Percentiles rank a stretch among this genome's conserved stretches.
These are phyloP conservation scores for Chamaea fasciata DNA, from an alignment of 2,113 vertebrate genomes.

Conservation along the genomic window DNA sequence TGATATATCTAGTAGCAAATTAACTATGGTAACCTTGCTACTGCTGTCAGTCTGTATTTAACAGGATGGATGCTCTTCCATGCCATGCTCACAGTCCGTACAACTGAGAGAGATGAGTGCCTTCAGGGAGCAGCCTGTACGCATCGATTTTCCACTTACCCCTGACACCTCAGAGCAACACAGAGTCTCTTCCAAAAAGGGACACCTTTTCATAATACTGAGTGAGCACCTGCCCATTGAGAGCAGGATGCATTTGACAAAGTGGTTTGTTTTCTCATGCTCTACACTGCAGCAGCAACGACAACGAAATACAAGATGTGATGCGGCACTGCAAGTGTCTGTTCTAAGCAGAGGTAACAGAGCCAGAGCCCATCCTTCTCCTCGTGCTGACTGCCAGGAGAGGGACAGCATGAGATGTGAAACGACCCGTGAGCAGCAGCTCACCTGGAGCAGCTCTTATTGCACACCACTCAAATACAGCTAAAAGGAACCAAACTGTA, in stretches of 20 bases:
- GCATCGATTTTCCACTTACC: background rate
- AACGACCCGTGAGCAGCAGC: fast-evolving
- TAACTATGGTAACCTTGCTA: background rate
- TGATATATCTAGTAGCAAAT: background rate
- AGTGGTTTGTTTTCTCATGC: background rate
- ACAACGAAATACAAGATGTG: background rate
- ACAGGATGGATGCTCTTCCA: background rate
- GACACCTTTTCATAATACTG: background rate
- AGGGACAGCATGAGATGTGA: background rate
- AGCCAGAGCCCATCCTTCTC: background rate
- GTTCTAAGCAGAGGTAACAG: background rate
- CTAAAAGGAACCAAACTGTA: background rate
- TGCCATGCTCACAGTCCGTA: background rate
- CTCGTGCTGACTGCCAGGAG: fast-evolving
- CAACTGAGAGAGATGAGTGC: background rate
- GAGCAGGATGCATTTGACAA: background rate
- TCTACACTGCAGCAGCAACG: background rate
- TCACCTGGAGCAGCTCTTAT: background rate
- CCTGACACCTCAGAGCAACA: background rate
- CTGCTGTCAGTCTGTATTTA: background rate
- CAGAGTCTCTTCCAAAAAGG: background rate
- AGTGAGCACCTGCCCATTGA: background rate
- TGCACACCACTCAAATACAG: background rate
- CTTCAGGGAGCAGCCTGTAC: background rate
- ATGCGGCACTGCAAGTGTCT: background rate